phyloP scores from a whole-genome alignment of 2,797 vertebrate species.

The Rhabdophis nuchalis region DNA sequence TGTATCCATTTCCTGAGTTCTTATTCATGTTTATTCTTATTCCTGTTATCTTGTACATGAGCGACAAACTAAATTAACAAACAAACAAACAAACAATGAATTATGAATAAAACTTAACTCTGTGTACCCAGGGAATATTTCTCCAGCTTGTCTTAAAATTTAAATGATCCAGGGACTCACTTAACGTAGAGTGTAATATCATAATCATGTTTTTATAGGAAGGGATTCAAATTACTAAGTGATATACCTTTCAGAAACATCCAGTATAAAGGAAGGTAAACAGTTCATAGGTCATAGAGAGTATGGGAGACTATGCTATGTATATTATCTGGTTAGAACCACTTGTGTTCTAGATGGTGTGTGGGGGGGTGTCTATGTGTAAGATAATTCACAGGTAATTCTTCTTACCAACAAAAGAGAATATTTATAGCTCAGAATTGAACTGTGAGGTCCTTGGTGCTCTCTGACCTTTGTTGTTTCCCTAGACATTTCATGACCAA shows the following conservation, averaged over 20 bases:
- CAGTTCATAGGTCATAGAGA: background rate
- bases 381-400: background rate
- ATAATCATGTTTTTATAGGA: background rate
- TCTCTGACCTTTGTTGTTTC: no score
- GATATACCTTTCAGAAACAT: background rate
- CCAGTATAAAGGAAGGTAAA: background rate
- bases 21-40: no score
- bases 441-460: background rate
- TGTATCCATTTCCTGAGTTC: no score
- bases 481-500: no score
- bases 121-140: background rate
- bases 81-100: background rate
- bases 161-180: background rate
- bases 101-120: background rate
- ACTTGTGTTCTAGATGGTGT: background rate
- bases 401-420: background rate
- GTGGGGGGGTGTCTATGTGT: background rate
- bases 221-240: background rate
- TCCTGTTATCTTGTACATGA: no score
- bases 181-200: background rate
- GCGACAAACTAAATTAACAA: no score
- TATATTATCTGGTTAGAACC: background rate
- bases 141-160: background rate
- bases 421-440: background rate
- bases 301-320: background rate